Evolutionary conservation across 1,140 invertebrate species (phyloP), one percentile per base, ranked within the genome.

Genomic region (Olivierus martensii): DNA sequence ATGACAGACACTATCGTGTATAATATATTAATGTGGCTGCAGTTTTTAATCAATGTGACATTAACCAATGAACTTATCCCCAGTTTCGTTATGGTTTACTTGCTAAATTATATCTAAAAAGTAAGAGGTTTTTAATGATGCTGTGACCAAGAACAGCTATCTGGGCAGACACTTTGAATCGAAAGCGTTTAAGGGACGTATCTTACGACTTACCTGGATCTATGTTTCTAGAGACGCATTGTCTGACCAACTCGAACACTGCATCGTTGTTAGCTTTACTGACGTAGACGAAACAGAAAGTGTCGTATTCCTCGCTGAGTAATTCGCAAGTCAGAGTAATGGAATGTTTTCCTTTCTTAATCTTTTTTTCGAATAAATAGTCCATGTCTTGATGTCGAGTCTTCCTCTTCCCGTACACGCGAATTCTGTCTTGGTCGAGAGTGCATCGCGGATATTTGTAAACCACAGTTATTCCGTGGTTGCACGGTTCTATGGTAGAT

Each of bases 271-370:
- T 14, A 19, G 60, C 60, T 9, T 46, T 52, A 22, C 53, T 62
- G 37, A 61, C 59, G 48, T 61, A 62, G 19, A 49, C 56, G 39
- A 62, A 62, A 21, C 60, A 62, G 44, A 58, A 62, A 39, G 55
- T 47, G 18, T 56, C 44, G 39, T 46, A 62, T 6, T 49, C 60
- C 14, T 53, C 53, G 10, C 51, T 17, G 41, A 62, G 61, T n/a
- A 53, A 46, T 34, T 61, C 50, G 48, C 60, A 62, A 34, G 56
- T 44, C 18, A 62, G 42, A 12, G 49, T 56, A 10, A 61, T 49
- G 17, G 53, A 46, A 41, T 60, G 56, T 22, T 56, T 54, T 11
- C 53, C 53, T 28, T 43, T 57, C 19, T 51, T 41, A 15, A 62
- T 46, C 9, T 54, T 36, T n/a, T 48, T 62, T 42, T 62, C 60